Evolutionary conservation across 2,797 vertebrate species (phyloP), one percentile per base, ranked within the genome.

Genomic region (Vireo griseus): DNA sequence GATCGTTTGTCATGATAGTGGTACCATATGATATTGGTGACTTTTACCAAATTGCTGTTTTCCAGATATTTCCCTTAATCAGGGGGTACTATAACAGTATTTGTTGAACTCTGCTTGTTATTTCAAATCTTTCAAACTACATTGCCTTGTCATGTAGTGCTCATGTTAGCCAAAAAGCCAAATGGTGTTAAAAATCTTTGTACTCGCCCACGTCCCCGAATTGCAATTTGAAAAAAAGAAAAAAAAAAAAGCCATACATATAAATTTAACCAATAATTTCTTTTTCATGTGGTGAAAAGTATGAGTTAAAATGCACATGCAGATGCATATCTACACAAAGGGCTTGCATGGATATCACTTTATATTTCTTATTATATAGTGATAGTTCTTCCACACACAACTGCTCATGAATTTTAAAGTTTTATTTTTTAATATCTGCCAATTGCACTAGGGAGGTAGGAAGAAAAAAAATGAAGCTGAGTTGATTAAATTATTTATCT

Each of bases 401-500:
- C 69, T 95, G 92, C 95, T 97, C 96, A 96, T 97, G 95, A 97
- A 97, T 96, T 97, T 98, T 96, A 96, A 96, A 92, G 93, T 98
- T 97, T 97, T 92, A 94, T 97, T 98, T 98, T 97, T 97, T 97
- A 98, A 98, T 98, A 98, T 97, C 95, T 96, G 74, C 82, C 90
- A 97, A 96, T 97, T 96, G 85, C 93, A 29, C 96, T 91, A 71
- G 96, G 93, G 97, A 98, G 82, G 72, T 92, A 77, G 71, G 89
- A 84, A 96, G 44, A 35, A 92, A 97, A 97, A 97, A 97, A 97
- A 96, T 80, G 95, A 97, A 96, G 71, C 94, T 62, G 94, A 91
- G 90, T 92, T 98, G 97, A 98, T 98, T 98, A 96, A 96, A 97
- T 98, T 98, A 98, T 98, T 98, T 98, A 97, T 97, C 97, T 79